Percentiles rank a stretch among this genome's conserved stretches.
Evolutionary conservation across 2,888 invertebrate species (phyloP).

Genomic region (Lutraria lutraria): DNA sequence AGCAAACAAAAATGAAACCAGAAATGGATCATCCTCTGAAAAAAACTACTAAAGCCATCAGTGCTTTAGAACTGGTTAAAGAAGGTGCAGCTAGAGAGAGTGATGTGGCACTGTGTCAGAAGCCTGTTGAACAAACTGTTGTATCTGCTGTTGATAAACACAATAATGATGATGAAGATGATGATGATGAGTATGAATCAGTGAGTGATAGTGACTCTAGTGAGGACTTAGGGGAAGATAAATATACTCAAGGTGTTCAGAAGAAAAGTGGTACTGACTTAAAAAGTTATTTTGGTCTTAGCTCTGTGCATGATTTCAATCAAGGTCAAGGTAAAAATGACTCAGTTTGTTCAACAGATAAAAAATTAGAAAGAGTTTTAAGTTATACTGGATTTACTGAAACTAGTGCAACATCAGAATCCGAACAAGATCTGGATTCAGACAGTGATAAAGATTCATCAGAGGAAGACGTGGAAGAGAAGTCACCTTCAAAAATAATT

Average conservation of each 20-base stretch:
- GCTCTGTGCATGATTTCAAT: neutral
- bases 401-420: slow-evolving; percentile 53
- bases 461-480: slow-evolving; percentile 47
- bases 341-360: slow-evolving; percentile 62
- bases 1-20: slow-evolving; percentile 45
- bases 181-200: slow-evolving; percentile 60
- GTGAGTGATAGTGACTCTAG: slow-evolving; percentile 59
- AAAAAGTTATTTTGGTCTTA: neutral
- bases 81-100: neutral
- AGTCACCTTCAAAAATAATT: slow-evolving; percentile 70
- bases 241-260: slow-evolving; percentile 20
- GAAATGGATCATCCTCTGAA: slow-evolving; percentile 20
- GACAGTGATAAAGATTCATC: slow-evolving; percentile 52
- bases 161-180: slow-evolving; percentile 53
- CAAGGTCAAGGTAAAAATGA: slow-evolving; percentile 41
- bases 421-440: slow-evolving; percentile 60
- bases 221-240: slow-evolving; percentile 52
- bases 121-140: neutral
- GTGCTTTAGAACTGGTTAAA: neutral
- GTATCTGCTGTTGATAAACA: neutral
- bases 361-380: slow-evolving; percentile 55
- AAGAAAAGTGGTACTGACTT: slow-evolving; percentile 17
- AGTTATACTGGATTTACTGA: slow-evolving; percentile 63
- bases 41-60: neutral
- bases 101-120: neutral